Base-by-base conservation (phyloP, 2,113 vertebrate genomes). In the Riparia riparia region DNA sequence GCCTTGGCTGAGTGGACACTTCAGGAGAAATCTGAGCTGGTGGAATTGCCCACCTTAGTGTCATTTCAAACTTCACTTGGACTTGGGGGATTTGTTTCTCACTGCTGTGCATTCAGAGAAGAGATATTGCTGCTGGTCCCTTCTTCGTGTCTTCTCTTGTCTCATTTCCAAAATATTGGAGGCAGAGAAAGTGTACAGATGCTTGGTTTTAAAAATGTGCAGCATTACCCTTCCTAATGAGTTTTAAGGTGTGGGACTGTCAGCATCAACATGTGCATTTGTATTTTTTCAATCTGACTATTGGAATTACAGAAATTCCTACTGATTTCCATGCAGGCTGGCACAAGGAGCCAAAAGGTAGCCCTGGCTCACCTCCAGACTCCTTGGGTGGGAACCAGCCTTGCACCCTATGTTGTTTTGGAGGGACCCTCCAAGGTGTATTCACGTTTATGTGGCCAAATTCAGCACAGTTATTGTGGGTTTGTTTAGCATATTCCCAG, bases 31-130 rank as follows among this genome's bases (percentile, higher is more conserved):
- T 34, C 4, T 6, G 47, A 58, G 58, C 60, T 89, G 42, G 57
- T 71, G 83, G 60, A 45, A 18, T 45, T 72, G 51, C 32, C 17
- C 32, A 28, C 28, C 25, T 68, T 13, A 3, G 42, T 22, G 25
- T 39, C 25, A 17, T 85, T 86, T 86, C 63, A 63, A 50, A 42
- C 44, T 63, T 49, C 31, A 11, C 25, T n/a, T 53, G 28, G 45
- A 9, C 14, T 54, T 28, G 4, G 10, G 42, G 66, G 22, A 7
- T 79, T 41, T 54, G 4, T 60, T 84, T 78, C 10, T 87, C 4
- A 0, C 37, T 78, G 3, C 32, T 64, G 6, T 25, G 39, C 13
- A 1, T 69, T 77, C 2, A 3, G 66, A 50, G 47, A 54, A 73
- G 32, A 82, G 25, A 7, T 14, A 2, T 3, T 58, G 25, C 73